Evolutionary conservation across 2,113 vertebrate species (phyloP), one percentile per base, ranked within the genome.

Genomic region (Pitta sordida): DNA sequence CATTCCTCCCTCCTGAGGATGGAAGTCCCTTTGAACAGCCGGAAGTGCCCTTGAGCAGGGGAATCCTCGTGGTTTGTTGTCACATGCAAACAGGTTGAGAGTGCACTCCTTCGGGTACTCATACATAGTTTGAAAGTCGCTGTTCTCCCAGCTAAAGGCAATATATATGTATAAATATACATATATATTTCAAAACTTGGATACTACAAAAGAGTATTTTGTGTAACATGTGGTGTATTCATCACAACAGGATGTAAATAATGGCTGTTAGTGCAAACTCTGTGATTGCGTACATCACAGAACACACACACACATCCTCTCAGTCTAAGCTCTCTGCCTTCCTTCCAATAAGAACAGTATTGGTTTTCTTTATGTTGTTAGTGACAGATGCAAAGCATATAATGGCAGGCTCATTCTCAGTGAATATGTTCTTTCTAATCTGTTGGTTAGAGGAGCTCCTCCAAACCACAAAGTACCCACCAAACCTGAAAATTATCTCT

Each of bases 301-400:
- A n/a, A n/a, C n/a, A n/a, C n/a, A n/a, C n/a, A n/a, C n/a, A n/a
- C n/a, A n/a, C n/a, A 78, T 70, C 69, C 62, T 91, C 16, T 8
- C 13, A 73, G 43, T 39, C 80, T 75, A 4, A 52, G 65, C 74
- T 73, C 58, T 56, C 76, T 92, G 78, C 41, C 51, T 92, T 86
- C 74, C 78, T 60, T 68, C 79, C 43, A 41, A 30, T 29, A 37
- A 62, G 59, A 41, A 62, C 59, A 41, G 29, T 51, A 44, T 6
- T 86, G 55, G 71, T 52, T 94, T 93, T 95, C 63, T 80, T 77
- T 51, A 67, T 84, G 69, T 80, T 92, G 29, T 64, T 90, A 88
- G 62, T 77, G 73, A 92, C 36, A 82, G 37, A 32, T 88, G 43
- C 48, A 65, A 88, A 84, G n/a, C 27, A 7, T 43, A 34, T 70